Conservation (phyloP, 2,113 vertebrate genomes). For the Pseudorhombus dupliciocellatus region DNA sequence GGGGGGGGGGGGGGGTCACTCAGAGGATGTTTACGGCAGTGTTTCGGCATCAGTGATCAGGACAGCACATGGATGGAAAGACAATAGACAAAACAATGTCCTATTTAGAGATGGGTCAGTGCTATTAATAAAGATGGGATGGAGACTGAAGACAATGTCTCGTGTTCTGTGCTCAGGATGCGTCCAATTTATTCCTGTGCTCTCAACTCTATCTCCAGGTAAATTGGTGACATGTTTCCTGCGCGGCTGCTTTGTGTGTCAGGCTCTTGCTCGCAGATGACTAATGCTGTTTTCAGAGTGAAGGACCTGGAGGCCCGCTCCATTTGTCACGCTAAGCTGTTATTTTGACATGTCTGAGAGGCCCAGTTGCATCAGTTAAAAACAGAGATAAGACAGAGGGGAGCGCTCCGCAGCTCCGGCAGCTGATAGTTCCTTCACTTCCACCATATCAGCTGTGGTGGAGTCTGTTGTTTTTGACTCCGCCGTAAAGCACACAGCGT, state of each 20-base stretch:
- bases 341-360: constrained; percentile 50
- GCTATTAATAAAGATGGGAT: constrained; percentile 57
- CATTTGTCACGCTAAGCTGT: constrained; percentile 44
- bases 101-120: constrained; percentile 72
- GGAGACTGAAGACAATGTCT: background rate
- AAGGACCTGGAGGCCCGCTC: constrained; percentile 1
- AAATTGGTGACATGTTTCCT: background rate
- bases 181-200: constrained; percentile 2
- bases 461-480: background rate
- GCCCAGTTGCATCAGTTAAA: constrained; percentile 24
- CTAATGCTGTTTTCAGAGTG: constrained; percentile 19
- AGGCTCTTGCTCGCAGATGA: constrained; percentile 5
- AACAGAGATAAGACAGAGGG: constrained; percentile 24
- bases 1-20: constrained; percentile 13
- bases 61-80: constrained; percentile 53
- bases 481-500: background rate
- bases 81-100: constrained; percentile 75
- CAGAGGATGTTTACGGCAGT: constrained; percentile 75
- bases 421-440: constrained; percentile 3
- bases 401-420: background rate
- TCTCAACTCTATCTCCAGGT: background rate
- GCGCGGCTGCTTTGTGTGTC: background rate
- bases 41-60: constrained; percentile 56
- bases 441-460: background rate
- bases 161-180: background rate